Percentiles rank a stretch among this genome's conserved stretches.
Evolutionary conservation across 2,113 vertebrate species (phyloP).

Genomic region (Ahaetulla prasina): DNA sequence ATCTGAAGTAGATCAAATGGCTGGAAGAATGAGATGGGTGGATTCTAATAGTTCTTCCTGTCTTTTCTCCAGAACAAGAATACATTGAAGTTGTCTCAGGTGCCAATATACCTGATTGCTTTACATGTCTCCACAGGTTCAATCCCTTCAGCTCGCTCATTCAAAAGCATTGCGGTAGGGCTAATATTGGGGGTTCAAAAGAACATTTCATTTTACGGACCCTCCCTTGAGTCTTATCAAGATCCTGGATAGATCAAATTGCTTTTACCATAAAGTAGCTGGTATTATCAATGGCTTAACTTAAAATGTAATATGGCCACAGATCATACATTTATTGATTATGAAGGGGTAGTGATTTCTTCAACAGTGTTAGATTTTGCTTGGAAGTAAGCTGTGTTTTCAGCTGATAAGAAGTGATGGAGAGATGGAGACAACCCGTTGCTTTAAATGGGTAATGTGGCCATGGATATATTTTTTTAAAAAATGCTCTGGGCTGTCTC

Average conservation of each 20-base stretch:
- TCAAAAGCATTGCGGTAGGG: neutral
- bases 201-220: neutral
- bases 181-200: neutral
- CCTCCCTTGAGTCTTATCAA: neutral
- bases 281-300: neutral
- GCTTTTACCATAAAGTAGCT: neutral
- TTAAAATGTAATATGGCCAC: neutral
- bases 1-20: neutral
- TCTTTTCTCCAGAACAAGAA: neutral
- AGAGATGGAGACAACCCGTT: neutral
- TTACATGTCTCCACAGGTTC: neutral
- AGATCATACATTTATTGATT: rapidly evolving
- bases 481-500: neutral
- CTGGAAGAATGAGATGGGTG: neutral
- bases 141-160: neutral
- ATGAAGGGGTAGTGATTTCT: neutral
- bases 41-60: neutral
- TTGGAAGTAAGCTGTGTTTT: neutral
- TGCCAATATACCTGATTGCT: neutral
- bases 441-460: neutral
- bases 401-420: neutral
- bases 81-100: neutral
- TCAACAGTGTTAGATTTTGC: neutral
- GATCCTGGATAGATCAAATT: neutral
- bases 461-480: neutral